Base-by-base conservation (phyloP, 2,113 vertebrate genomes). In the Epinephelus moara region DNA sequence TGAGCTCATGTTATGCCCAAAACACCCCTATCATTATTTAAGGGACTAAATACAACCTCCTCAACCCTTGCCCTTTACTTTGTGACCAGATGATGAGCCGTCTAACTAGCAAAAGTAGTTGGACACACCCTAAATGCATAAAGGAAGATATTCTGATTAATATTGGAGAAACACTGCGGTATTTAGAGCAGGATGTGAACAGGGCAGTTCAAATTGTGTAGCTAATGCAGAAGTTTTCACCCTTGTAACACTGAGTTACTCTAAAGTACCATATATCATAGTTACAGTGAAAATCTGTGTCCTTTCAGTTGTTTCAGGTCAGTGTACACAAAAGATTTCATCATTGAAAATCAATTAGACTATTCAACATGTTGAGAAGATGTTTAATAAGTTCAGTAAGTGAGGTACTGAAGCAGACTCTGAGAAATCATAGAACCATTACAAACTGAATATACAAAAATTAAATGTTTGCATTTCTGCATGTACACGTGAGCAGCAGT, bases 311-410 rank as follows among this genome's bases (percentile, higher is more conserved):
- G 77, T 83, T 78, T 64, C 23, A 27, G 60, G 56, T 75, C 69
- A 61, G 45, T 25, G 23, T 66, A 8, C 63, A 78, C 77, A 57
- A 83, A 78, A 70, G 45, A 37, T 49, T 60, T 40, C 33, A 50
- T 56, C 59, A 55, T 3, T 77, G 49, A 55, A 62, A 83, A 30
- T 82, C 76, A 45, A n/a, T 88, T 5, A n/a, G 19, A 8, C 53
- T 67, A 45, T 72, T 71, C 55, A 85, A 68, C 33, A 42, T 63
- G 79, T 82, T 67, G 13, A 85, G 57, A 63, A 25, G 70, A 68
- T 59, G 17, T 74, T 74, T n/a, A 64, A 23, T 50, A 15, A 60
- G 77, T 75, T 73, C 37, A 6, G 4, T 67, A 66, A 67, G 42
- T 23, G 15, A 61, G 47, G 15, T 8, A 23, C 23, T 64, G 17